Conservation (phyloP, 1,140 invertebrate species). For the Ips typographus region DNA sequence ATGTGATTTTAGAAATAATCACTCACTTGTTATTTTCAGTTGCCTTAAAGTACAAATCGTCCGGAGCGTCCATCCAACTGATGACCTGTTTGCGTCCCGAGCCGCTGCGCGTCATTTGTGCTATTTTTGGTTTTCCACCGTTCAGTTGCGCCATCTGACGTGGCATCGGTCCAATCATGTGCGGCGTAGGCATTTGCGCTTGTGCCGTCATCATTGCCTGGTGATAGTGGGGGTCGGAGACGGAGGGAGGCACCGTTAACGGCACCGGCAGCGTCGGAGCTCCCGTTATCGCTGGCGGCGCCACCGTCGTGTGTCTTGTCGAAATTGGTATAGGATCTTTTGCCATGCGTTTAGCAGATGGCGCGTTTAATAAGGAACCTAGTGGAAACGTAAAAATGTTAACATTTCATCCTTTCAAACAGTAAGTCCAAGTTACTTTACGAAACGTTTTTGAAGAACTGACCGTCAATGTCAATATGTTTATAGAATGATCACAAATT, state of each 20-base stretch:
- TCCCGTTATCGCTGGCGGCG: slow-evolving; percentile 50
- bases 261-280: slow-evolving; percentile 48
- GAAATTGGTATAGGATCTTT: slow-evolving; percentile 69
- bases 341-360: slow-evolving; percentile 64
- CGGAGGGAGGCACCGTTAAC: slow-evolving; percentile 13
- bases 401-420: background rate
- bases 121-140: slow-evolving; percentile 69
- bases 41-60: slow-evolving; percentile 94
- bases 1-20: background rate
- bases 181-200: slow-evolving; percentile 57
- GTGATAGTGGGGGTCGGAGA: slow-evolving; percentile 61
- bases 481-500: too few species aligned
- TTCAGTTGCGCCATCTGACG: slow-evolving; percentile 67
- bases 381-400: background rate
- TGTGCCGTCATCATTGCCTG: slow-evolving; percentile 59
- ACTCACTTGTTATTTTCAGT: slow-evolving; percentile 87
- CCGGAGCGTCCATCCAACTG: slow-evolving; percentile 96
- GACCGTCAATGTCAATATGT: too few species aligned
- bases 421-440: background rate
- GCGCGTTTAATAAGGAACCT: slow-evolving; percentile 50
- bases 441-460: too few species aligned
- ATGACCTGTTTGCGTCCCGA: slow-evolving; percentile 84
- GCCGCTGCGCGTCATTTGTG: slow-evolving; percentile 63
- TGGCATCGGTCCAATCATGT: slow-evolving; percentile 54
- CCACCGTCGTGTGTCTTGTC: slow-evolving; percentile 47